phyloP scores from a whole-genome alignment of 2,113 vertebrate species.

The Chaetops frenatus region DNA sequence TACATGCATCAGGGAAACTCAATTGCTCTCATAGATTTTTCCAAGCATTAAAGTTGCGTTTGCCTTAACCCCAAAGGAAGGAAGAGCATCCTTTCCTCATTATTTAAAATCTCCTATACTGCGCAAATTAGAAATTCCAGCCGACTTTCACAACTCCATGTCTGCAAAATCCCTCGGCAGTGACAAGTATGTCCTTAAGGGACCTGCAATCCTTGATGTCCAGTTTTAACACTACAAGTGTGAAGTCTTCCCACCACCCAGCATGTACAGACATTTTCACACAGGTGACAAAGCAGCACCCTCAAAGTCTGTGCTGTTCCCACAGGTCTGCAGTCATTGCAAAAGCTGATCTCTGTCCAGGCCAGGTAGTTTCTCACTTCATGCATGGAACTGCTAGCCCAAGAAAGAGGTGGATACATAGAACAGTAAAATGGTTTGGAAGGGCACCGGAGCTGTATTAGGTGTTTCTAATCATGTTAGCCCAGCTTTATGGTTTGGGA shows the following conservation, averaged over 20 bases:
- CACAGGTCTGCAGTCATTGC: neutral
- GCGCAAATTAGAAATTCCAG: neutral
- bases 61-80: neutral
- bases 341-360: neutral
- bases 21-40: constrained; percentile 42
- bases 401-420: neutral
- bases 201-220: neutral
- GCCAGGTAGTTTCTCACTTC: neutral
- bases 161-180: neutral
- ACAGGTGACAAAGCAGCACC: neutral
- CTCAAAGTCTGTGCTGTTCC: neutral
- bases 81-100: neutral
- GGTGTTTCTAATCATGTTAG: neutral
- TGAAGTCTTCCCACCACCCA: neutral
- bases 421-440: neutral
- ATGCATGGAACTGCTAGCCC: neutral
- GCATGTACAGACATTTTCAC: neutral
- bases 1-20: constrained; percentile 24
- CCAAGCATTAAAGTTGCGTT: neutral
- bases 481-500: neutral
- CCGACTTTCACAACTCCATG: neutral
- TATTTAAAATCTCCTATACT: neutral
- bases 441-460: neutral
- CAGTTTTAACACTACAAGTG: neutral
- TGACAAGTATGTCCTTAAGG: neutral